Evolutionary conservation across 1,140 invertebrate species (phyloP).

Genomic region (Magallana gigas): DNA sequence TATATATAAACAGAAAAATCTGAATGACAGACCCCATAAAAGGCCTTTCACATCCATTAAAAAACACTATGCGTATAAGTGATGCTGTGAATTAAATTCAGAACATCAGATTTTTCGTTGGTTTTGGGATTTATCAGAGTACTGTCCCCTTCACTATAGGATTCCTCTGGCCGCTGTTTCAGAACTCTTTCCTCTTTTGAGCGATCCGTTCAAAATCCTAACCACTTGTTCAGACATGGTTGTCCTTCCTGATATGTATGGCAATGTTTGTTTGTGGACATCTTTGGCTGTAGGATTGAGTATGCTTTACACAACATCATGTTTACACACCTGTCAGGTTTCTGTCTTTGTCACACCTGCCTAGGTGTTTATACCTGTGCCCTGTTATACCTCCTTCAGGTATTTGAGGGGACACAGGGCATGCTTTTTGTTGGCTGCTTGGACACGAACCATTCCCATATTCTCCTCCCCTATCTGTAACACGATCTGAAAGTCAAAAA

Average conservation of each 20-base stretch:
- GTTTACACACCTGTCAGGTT: not conserved
- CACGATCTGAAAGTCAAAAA: slow-evolving; percentile 81
- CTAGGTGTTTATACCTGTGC: not conserved
- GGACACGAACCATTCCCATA: slow-evolving; percentile 94
- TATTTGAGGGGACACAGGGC: slow-evolving; percentile 85
- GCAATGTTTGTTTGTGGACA: not conserved
- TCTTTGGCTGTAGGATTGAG: slow-evolving; percentile 1
- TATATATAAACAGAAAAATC: too few species aligned
- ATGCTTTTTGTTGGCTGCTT: slow-evolving; percentile 91
- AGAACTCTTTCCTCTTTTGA: too few species aligned
- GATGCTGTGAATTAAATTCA: not conserved
- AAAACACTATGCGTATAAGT: not conserved
- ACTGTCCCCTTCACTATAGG: not conserved
- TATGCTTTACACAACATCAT: not conserved
- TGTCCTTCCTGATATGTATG: slow-evolving; percentile 28
- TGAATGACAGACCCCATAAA: too few species aligned
- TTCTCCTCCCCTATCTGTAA: slow-evolving; percentile 89
- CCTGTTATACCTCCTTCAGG: slow-evolving; percentile 78
- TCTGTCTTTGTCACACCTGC: not conserved
- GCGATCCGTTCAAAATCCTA: not conserved
- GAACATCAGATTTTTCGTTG: not conserved
- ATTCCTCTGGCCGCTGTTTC: not conserved
- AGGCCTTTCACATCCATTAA: too few species aligned
- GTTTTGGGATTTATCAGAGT: not conserved
- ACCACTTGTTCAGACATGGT: not conserved